A percentile compares a stretch with the other conserved stretches of the same genome.
phyloP scores from a whole-genome alignment of 2,113 vertebrate genomes.

The Apteryx mantelli region DNA sequence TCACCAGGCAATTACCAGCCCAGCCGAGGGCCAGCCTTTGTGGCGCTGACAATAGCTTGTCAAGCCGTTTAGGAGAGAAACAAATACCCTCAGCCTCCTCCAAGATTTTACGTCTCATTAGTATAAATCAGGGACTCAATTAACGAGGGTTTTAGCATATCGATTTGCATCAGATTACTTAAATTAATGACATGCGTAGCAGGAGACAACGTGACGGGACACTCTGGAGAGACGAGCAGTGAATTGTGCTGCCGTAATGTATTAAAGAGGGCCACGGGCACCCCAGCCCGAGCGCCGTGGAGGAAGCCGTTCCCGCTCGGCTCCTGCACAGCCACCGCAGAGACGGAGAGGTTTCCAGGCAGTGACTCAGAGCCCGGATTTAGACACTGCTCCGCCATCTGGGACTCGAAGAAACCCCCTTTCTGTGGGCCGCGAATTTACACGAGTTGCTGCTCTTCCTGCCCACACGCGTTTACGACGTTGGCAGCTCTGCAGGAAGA shows the following conservation, averaged over 20 bases:
- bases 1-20: constrained; percentile 35
- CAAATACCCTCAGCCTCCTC: constrained; percentile 34
- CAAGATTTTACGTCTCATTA: constrained; percentile 51
- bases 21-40: constrained; percentile 41
- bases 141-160: constrained; percentile 40
- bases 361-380: too few relatives aligned
- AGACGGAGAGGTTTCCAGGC: neutral
- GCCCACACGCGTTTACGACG: too few relatives aligned
- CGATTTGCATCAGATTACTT: constrained; percentile 13
- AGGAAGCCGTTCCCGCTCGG: neutral
- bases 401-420: too few relatives aligned
- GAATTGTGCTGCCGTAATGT: rapidly evolving
- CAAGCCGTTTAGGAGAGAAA: neutral
- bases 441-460: too few relatives aligned
- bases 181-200: neutral
- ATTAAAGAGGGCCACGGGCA: neutral
- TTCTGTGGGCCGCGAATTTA: too few relatives aligned
- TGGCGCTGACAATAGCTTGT: constrained; percentile 30
- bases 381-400: too few relatives aligned
- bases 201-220: neutral
- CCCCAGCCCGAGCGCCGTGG: neutral
- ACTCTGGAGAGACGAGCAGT: neutral
- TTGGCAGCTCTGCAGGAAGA: too few relatives aligned
- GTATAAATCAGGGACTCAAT: constrained; percentile 35
- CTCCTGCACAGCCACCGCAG: rapidly evolving